Base-by-base conservation (phyloP, 2,113 vertebrate species). In the Calyptommatus sinebrachiatus region DNA sequence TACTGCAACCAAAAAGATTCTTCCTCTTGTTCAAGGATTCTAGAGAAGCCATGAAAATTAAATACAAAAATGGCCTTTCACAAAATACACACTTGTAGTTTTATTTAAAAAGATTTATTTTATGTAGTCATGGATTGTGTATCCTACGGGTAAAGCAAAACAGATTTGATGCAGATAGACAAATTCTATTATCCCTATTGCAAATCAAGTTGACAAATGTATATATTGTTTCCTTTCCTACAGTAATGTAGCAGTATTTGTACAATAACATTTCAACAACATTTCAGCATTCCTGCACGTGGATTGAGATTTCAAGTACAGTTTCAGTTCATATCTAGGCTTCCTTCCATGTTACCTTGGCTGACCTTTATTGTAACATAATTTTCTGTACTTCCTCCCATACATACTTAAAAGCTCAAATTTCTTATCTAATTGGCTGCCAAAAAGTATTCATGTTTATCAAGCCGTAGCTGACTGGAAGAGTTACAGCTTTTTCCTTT, bases 401-500 rank as follows among this genome's bases (percentile, higher is more conserved):
- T 41, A 88, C 83, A 83, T 79, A 81, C 80, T 79, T 90, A 91
- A 92, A 89, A 85, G 87, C 68, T 66, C 69, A 60, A 61, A 78
- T 89, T 89, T 82, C 86, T 90, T 91, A 89, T 87, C 86, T 91
- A 89, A 89, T 90, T 86, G 84, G 86, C 84, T 89, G 78, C 89
- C 89, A 90, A 88, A 84, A 86, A 41, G 83, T 76, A 84, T 85
- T 29, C 88, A 89, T 88, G 85, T 89, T 81, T 84, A 90, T 87
- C 88, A 89, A 85, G 45, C 77, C 11, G 70, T 45, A 21, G 18
- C 3, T 65, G 28, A 50, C 48, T 28, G 46, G 61, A 7, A 7
- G 90, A 65, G 63, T 65, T 11, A 28, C 28, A 28, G 26, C 9
- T 65, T 1, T 28, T 87, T 6, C 50, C 28, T 24, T 87, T 89